Conservation (phyloP, 2,797 vertebrate genomes). For the Crenuchus spilurus region DNA sequence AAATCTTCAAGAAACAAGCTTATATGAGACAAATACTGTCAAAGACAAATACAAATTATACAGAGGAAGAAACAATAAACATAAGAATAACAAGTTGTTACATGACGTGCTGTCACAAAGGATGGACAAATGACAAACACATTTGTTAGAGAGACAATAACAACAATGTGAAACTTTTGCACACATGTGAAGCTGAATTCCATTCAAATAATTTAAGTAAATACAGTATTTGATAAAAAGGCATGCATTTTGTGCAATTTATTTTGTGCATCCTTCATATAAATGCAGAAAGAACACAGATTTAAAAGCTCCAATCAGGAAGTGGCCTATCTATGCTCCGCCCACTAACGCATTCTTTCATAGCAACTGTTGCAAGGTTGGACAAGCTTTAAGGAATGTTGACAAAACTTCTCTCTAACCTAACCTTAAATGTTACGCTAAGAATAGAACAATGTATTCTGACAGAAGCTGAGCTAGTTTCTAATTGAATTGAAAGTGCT, state of each 20-base stretch:
- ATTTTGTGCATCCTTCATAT: neutral
- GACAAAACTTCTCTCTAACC: too few relatives aligned
- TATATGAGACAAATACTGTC: neutral
- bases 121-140: neutral
- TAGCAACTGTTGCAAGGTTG: neutral
- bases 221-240: neutral
- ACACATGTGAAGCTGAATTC: neutral
- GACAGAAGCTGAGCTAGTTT: too few relatives aligned
- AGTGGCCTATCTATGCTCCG: neutral
- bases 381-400: neutral
- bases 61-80: neutral
- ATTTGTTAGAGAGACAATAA: neutral
- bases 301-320: neutral
- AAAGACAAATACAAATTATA: neutral
- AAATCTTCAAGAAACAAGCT: neutral
- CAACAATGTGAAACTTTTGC: neutral
- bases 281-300: neutral
- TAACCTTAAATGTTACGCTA: too few relatives aligned
- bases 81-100: neutral
- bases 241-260: neutral
- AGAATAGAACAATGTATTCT: too few relatives aligned
- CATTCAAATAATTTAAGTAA: conserved; percentile 5
- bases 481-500: too few relatives aligned
- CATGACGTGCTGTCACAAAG: neutral
- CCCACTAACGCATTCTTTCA: neutral